These are phyloP conservation scores for Hyposoter dolosus DNA, from an alignment of 2,888 invertebrate genomes.

Conservation along the genomic window DNA sequence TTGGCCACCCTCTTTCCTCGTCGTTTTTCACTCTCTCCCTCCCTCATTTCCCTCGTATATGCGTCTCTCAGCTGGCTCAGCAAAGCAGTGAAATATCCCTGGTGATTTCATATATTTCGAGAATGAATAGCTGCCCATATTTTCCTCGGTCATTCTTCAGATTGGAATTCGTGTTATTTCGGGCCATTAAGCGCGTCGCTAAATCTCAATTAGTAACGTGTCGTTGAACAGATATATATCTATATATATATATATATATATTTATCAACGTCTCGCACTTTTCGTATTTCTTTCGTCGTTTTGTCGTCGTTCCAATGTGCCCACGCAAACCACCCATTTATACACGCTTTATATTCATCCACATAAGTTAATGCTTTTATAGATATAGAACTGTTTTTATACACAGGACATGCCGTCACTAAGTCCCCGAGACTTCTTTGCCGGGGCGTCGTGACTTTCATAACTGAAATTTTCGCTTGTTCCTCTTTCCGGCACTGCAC, in stretches of 20 bases:
- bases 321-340: slow-evolving; percentile 57
- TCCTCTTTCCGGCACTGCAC: slow-evolving; percentile 61
- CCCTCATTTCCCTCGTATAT: slow-evolving; percentile 17
- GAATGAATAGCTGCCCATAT: slow-evolving; percentile 80
- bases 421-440: slow-evolving; percentile 53
- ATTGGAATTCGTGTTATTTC: slow-evolving; percentile 84
- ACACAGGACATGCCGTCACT: slow-evolving; percentile 44
- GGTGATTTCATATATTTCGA: slow-evolving; percentile 81
- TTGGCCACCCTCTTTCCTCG: slow-evolving; percentile 30
- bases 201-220: slow-evolving; percentile 83
- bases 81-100: slow-evolving; percentile 81
- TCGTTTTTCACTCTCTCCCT: slow-evolving; percentile 31
- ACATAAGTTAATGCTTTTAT: slow-evolving; percentile 38
- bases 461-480: slow-evolving; percentile 70
- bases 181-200: slow-evolving; percentile 81
- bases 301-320: slow-evolving; percentile 54
- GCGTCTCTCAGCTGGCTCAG: slow-evolving; percentile 76
- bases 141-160: slow-evolving; percentile 79
- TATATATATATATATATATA: slow-evolving; percentile 19
- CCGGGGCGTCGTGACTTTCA: slow-evolving; percentile 69
- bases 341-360: slow-evolving; percentile 26
- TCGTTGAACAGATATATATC: slow-evolving; percentile 42
- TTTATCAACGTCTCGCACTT: slow-evolving; percentile 38
- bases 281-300: slow-evolving; percentile 61
- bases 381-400: slow-evolving; percentile 10